A percentile compares a stretch with the other conserved stretches of the same genome.
These are phyloP conservation scores for Synanceia verrucosa DNA, from an alignment of 2,797 vertebrate genomes.

Conservation along the genomic window DNA sequence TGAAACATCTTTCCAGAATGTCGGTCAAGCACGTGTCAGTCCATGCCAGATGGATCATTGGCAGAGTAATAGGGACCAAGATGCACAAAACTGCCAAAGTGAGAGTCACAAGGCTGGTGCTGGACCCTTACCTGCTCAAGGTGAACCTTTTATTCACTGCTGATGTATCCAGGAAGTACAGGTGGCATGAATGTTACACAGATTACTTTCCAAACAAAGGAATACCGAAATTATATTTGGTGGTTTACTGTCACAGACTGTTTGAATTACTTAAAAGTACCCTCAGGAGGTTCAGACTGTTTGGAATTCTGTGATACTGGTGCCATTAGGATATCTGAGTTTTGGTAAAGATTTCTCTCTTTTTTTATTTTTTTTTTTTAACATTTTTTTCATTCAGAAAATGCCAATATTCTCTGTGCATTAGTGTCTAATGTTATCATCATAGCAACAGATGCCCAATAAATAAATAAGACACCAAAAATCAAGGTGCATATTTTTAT, in stretches of 20 bases:
- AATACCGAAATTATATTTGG: background rate
- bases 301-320: too few species aligned
- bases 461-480: background rate
- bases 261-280: too few species aligned
- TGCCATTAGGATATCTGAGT: background rate
- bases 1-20: slow-evolving; percentile 64
- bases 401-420: background rate
- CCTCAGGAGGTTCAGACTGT: background rate
- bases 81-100: slow-evolving; percentile 97
- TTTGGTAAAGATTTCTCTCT: background rate
- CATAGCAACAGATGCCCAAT: too few species aligned
- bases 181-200: too few species aligned
- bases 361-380: background rate
- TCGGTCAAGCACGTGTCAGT: slow-evolving; percentile 80
- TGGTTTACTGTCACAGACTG: background rate
- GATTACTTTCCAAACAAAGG: background rate
- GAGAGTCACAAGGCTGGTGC: slow-evolving; percentile 91
- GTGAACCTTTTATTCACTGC: slow-evolving; percentile 47
- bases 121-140: slow-evolving; percentile 95
- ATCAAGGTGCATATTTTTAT: background rate
- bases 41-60: slow-evolving; percentile 95
- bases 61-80: slow-evolving; percentile 95
- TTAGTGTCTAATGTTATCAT: background rate
- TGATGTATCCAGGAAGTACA: background rate
- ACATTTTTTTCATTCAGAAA: background rate